Percentiles rank a stretch among this genome's conserved stretches.
Conservation (phyloP, 2,888 invertebrate species). For the Euproctis similis region DNA sequence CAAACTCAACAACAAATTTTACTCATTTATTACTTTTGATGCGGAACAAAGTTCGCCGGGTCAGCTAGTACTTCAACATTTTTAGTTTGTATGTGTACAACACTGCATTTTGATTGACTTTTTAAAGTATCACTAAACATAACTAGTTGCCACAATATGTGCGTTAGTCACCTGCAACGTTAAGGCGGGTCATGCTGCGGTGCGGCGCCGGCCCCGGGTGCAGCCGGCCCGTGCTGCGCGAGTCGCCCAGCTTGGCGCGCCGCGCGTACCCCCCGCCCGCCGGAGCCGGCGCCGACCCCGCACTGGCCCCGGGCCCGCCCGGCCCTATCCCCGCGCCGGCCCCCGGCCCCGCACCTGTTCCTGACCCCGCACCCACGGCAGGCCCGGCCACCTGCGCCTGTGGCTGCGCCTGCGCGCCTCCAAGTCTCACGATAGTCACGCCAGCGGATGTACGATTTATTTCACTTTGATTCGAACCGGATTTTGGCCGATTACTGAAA, state of each 20-base stretch:
- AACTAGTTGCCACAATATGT: too few relatives aligned
- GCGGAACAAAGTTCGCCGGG: too few relatives aligned
- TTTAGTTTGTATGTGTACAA: too few relatives aligned
- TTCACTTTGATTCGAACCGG: conserved; percentile 62
- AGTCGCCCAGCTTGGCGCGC: conserved; percentile 82
- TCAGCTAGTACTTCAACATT: too few relatives aligned
- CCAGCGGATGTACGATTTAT: conserved; percentile 84
- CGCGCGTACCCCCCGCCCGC: conserved; percentile 67
- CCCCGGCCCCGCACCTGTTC: background rate
- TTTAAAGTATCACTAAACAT: too few relatives aligned
- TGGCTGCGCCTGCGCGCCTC: conserved; percentile 35
- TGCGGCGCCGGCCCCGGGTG: conserved; percentile 83
- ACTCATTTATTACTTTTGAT: too few relatives aligned
- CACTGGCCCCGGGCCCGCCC: conserved; percentile 1
- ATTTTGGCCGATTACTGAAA: conserved; percentile 47
- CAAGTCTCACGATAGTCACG: conserved; percentile 87
- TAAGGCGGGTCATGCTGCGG: conserved; percentile 86
- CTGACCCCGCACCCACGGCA: background rate
- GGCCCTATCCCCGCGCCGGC: too few relatives aligned
- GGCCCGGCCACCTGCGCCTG: background rate
- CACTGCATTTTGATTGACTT: too few relatives aligned
- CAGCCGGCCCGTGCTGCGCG: conserved; percentile 83
- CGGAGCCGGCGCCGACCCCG: conserved; percentile 10
- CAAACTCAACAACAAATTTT: too few relatives aligned
- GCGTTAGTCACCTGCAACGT: conserved; percentile 82